These are phyloP conservation scores for Trissolcus japonicus DNA, from an alignment of 2,888 invertebrate species.

Conservation along the genomic window DNA sequence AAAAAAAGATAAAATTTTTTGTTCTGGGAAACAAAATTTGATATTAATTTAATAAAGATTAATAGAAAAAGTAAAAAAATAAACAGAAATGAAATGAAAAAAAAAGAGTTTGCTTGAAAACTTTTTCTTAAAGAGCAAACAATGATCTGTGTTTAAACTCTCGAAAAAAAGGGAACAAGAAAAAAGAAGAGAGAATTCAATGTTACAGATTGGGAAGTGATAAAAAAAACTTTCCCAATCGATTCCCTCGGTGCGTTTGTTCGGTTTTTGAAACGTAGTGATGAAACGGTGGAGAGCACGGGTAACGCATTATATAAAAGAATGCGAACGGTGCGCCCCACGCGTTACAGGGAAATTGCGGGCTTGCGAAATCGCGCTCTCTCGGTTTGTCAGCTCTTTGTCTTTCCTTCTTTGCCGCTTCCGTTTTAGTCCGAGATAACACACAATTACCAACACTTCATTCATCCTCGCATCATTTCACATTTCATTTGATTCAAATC, in stretches of 20 bases:
- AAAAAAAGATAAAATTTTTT: too few relatives aligned
- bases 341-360: slow-evolving; percentile 29
- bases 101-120: too few relatives aligned
- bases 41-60: too few relatives aligned
- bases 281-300: slow-evolving; percentile 21
- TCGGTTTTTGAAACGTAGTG: slow-evolving; percentile 20
- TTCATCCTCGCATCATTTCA: not conserved
- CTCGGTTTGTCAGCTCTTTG: slow-evolving; percentile 29
- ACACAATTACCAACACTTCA: slow-evolving; percentile 10
- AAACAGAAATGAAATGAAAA: too few relatives aligned
- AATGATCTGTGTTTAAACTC: too few relatives aligned
- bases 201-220: slow-evolving; percentile 14
- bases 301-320: slow-evolving; percentile 37
- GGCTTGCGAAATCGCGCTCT: slow-evolving; percentile 36
- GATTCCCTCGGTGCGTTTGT: slow-evolving; percentile 21
- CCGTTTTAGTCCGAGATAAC: slow-evolving; percentile 21
- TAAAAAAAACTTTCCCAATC: slow-evolving; percentile 34
- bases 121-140: too few relatives aligned
- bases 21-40: too few relatives aligned
- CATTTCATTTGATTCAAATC: too few relatives aligned
- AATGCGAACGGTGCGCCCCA: slow-evolving; percentile 31
- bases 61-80: too few relatives aligned
- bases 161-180: slow-evolving; percentile 2
- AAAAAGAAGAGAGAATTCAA: slow-evolving; percentile 9
- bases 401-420: slow-evolving; percentile 27